These are phyloP conservation scores for Psophia crepitans DNA, from an alignment of 2,113 vertebrate species.

Conservation along the genomic window DNA sequence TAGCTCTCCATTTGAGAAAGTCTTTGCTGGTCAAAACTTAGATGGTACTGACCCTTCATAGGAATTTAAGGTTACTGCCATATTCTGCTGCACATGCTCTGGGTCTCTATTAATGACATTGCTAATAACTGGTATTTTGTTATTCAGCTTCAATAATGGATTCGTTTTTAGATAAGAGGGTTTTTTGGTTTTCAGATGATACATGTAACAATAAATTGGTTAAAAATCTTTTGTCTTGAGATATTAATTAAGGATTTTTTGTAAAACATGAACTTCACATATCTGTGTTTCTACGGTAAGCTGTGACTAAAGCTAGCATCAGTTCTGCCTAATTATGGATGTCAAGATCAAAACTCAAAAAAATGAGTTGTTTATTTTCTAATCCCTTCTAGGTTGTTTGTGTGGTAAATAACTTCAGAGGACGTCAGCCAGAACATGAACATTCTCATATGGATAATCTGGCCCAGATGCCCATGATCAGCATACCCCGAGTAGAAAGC, in stretches of 20 bases:
- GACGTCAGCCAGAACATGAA: constrained; percentile 85
- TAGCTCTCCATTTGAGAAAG: neutral
- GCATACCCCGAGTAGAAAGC: constrained; percentile 87
- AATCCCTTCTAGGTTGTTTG: constrained; percentile 86
- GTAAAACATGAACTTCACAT: constrained; percentile 3
- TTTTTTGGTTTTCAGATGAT: neutral
- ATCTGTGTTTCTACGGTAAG: neutral
- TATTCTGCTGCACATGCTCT: neutral
- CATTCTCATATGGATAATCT: constrained; percentile 75
- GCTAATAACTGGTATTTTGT: neutral
- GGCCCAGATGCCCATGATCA: constrained; percentile 78
- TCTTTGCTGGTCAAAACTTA: neutral
- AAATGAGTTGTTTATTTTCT: constrained; percentile 24
- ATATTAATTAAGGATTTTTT: constrained; percentile 10
- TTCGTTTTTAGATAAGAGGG: neutral
- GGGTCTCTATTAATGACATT: neutral
- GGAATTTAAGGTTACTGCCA: neutral
- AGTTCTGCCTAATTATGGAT: neutral
- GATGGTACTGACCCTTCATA: neutral
- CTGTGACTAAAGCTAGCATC: constrained; percentile 4
- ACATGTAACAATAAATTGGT: neutral
- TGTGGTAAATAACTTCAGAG: constrained; percentile 97
- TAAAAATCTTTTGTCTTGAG: constrained; percentile 5
- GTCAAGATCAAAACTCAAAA: constrained; percentile 7
- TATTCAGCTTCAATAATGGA: neutral